Evolutionary conservation across 2,888 invertebrate genomes (phyloP), one percentile per base, ranked within the genome.

Genomic region (Adela reaumurella): DNA sequence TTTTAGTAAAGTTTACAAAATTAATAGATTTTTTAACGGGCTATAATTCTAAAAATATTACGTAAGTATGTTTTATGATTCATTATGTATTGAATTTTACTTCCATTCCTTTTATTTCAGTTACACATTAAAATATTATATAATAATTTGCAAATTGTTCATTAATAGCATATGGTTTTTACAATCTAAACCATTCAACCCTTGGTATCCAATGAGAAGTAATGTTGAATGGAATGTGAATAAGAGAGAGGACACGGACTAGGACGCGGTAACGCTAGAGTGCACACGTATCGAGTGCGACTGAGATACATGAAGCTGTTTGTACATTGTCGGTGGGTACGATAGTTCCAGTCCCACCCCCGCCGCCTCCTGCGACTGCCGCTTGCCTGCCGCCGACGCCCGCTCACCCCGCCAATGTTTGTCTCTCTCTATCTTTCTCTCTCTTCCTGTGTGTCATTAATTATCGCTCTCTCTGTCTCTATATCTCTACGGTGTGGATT

Each of bases 311-410:
- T 14, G 35, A 14, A 35, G 35, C 35, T 14, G 35, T 35, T 35
- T 35, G 35, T 35, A 35, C 35, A 14, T 35, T 35, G 35, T 35
- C 11, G 35, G n/a, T 14, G 35, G 24, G 8, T 4, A 24, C 24
- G 70, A 77, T 73, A 77, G 74, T 80, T 79, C 76, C 79, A 79
- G 79, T 79, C 78, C 74, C 66, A 65, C 70, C 76, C 76, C 71
- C 74, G 81, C 81, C 81, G 53, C 54, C 53, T 51, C 52, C 53
- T 48, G 51, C 49, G 49, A 52, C 70, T 73, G 71, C 73, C 71
- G 74, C 70, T 70, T 68, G 74, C 71, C 55, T 52, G 51, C 43
- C 73, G 83, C 82, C 81, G 74, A 81, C 81, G 76, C 70, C 70
- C 64, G 64, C 71, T 70, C 70, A n/a, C 70, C 70, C 59, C 65